Evolutionary conservation across 2,888 invertebrate species (phyloP), one percentile per base, ranked within the genome.

Genomic region (Caenorhabditis imperialis): DNA sequence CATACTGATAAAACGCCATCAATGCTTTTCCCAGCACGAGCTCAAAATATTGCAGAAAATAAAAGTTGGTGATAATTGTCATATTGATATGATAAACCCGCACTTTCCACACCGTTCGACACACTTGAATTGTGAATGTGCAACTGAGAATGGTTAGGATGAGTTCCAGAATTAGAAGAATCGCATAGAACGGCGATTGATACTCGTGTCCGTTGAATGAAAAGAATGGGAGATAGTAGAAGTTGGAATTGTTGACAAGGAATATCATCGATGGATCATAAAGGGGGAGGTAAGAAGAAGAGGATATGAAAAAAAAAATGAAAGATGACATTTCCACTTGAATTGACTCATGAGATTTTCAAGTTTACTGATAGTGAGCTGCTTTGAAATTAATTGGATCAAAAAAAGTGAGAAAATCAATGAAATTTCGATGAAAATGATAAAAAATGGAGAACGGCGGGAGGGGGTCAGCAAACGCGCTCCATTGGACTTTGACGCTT

Each of bases 71-170:
- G n/a, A 57, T 48, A 7, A 67, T 67, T 0, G 57, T 48, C 40
- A 67, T 57, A 40, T 67, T 67, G 2, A 67, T 42, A 42, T 67
- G 65, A 23, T 57, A 67, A 8, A 57, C 57, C 10, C 65, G 48
- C 10, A 50, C 42, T 20, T 40, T 42, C 35, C 48, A 57, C 8
- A 57, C 42, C 3, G 50, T 35, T 33, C 47, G 44, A 38, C 47
- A 47, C 16, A 57, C 42, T 16, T 35, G 27, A 0, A 50, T 18
- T 2, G 57, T 57, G 18, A 48, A n/a, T 8, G 51, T 18, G 0
- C 33, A 25, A 42, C 65, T 40, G n/a, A 50, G 8, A 12, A 67
- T 6, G 1, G 57, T 20, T 4, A 57, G 14, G 23, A 67, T 6
- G 12, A 44, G 18, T n/a, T 57, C 57, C 1, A 51, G 3, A 12